Conservation (phyloP, 30 jellyfish, hydroid and myxozoan species). For the Pseudorhiza aurosa region DNA sequence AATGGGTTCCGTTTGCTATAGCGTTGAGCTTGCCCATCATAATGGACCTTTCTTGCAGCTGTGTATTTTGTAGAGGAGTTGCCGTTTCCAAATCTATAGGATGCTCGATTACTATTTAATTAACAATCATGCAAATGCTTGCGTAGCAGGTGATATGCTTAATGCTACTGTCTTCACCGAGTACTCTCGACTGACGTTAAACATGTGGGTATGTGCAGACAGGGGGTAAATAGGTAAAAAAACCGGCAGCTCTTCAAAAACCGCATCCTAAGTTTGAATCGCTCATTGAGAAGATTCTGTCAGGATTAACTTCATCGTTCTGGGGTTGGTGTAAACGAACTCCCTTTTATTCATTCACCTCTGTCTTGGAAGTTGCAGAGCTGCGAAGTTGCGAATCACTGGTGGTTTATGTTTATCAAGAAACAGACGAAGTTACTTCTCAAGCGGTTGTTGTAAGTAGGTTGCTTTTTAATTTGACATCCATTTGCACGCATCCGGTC, state of each 20-base stretch:
- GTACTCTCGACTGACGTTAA: not conserved
- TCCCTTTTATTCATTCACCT: too few species aligned
- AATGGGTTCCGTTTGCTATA: not conserved
- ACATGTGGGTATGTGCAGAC: slow-evolving; percentile 11
- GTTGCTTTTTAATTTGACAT: too few species aligned
- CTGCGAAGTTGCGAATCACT: too few species aligned
- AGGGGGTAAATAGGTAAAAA: not conserved
- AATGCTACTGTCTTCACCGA: not conserved
- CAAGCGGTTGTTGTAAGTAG: too few species aligned
- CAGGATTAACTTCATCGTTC: too few species aligned
- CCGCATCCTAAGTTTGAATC: too few species aligned
- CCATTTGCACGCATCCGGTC: too few species aligned
- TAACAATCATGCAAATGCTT: not conserved
- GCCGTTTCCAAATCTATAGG: not conserved
- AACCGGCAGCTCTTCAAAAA: not conserved
- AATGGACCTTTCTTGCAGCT: not conserved
- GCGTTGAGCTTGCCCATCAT: not conserved
- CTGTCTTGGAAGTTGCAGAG: too few species aligned
- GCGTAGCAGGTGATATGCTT: slow-evolving; percentile 21
- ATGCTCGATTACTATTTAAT: slow-evolving; percentile 14
- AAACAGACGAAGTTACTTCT: too few species aligned
- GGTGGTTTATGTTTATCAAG: too few species aligned
- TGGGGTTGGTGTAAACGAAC: too few species aligned
- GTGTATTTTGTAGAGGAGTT: not conserved
- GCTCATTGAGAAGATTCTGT: too few species aligned